phyloP scores from a whole-genome alignment of 1,140 invertebrate genomes.

The Theocolax elegans region DNA sequence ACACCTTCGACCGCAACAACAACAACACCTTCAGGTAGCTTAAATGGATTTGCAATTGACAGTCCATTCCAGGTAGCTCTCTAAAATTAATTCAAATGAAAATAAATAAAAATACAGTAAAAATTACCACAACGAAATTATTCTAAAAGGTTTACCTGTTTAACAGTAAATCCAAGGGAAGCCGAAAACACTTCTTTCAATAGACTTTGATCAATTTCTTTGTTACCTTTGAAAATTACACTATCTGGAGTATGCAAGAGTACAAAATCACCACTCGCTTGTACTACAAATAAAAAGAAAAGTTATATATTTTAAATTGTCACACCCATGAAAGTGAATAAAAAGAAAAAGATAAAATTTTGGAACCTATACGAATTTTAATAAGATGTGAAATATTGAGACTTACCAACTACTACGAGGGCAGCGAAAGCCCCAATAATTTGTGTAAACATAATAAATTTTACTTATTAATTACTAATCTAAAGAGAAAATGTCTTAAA shows the following conservation, averaged over 20 bases:
- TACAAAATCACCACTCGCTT: constrained; percentile 75
- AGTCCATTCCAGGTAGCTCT: constrained; percentile 74
- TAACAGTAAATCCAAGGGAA: constrained; percentile 75
- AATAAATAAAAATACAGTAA: no score
- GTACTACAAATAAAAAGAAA: constrained; percentile 61
- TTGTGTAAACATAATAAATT: constrained; percentile 11
- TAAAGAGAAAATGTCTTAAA: neutral
- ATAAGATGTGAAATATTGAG: neutral
- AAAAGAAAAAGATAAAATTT: no score
- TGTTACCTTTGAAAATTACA: constrained; percentile 74
- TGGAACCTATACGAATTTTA: no score
- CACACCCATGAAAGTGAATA: no score
- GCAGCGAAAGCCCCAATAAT: constrained; percentile 2
- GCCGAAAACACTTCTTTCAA: constrained; percentile 80
- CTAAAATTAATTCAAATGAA: constrained; percentile 17
- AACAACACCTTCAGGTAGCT: constrained; percentile 81
- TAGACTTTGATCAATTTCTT: constrained; percentile 71
- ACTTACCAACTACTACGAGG: constrained; percentile 26
- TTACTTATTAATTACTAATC: neutral
- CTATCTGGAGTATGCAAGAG: constrained; percentile 75
- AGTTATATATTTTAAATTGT: neutral
- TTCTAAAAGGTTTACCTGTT: constrained; percentile 66
- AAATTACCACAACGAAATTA: no score
- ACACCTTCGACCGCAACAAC: constrained; percentile 80
- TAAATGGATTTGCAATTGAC: constrained; percentile 78